Evolutionary conservation across 2,888 invertebrate genomes (phyloP).

Genomic region (Eubasilissa splendida): DNA sequence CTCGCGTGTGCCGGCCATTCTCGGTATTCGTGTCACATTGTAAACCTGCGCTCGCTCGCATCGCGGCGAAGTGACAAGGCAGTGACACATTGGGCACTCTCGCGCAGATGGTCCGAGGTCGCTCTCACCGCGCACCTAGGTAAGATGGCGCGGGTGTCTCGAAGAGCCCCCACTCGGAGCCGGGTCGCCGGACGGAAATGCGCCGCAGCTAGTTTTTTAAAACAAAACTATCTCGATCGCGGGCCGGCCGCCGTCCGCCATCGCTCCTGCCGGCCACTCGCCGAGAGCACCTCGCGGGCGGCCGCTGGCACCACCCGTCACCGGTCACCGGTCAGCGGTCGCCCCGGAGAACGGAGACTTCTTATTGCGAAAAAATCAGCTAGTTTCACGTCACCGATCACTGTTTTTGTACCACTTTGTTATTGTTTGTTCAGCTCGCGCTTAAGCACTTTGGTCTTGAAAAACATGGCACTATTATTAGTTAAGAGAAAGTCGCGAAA

Average conservation of each 20-base stretch:
- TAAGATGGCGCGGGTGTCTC: slow-evolving; percentile 34
- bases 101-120: not conserved
- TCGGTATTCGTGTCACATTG: slow-evolving; percentile 4
- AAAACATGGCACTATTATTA: slow-evolving; percentile 6
- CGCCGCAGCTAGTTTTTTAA: slow-evolving; percentile 4
- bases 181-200: not conserved
- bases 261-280: not conserved
- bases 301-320: not conserved
- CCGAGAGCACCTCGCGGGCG: slow-evolving; percentile 14
- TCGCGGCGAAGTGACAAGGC: not conserved
- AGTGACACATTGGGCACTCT: too few species aligned
- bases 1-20: not conserved
- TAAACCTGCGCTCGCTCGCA: not conserved
- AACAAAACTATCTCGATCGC: not conserved
- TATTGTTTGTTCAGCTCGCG: slow-evolving; percentile 9
- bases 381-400: slow-evolving; percentile 43
- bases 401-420: slow-evolving; percentile 38
- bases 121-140: slow-evolving; percentile 32
- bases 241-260: slow-evolving; percentile 18
- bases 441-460: slow-evolving; percentile 17
- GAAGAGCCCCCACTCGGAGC: not conserved
- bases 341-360: slow-evolving; percentile 5
- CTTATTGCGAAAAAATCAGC: slow-evolving; percentile 18
- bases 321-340: too few species aligned
- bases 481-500: not conserved